These are phyloP conservation scores for Ceratothoa steindachneri DNA, from an alignment of 2,888 invertebrate genomes.

Conservation along the genomic window DNA sequence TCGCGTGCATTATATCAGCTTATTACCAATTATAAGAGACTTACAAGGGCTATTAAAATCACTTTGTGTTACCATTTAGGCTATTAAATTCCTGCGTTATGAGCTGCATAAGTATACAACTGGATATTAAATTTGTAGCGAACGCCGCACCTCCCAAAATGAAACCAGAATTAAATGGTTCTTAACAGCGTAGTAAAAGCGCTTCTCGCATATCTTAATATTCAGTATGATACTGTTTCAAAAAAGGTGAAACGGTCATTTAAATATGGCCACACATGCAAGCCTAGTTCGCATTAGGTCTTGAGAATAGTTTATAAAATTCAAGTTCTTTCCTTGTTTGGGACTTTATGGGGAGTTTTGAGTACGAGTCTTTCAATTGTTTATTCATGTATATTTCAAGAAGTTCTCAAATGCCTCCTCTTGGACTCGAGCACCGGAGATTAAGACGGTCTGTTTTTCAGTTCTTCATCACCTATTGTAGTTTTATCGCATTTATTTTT, in stretches of 20 bases:
- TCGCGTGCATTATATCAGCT: constrained; percentile 6
- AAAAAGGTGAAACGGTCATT: background rate
- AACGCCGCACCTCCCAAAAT: background rate
- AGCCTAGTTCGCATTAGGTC: too few species aligned
- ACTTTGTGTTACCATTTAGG: constrained; percentile 10
- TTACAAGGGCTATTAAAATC: constrained; percentile 8
- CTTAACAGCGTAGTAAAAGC: background rate
- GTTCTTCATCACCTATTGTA: too few species aligned
- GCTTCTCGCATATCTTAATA: background rate
- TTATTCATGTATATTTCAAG: too few species aligned
- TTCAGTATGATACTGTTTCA: background rate
- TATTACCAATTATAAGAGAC: constrained; percentile 15
- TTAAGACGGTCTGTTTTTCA: too few species aligned
- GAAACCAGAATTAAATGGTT: background rate
- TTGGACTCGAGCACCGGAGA: too few species aligned
- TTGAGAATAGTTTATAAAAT: too few species aligned
- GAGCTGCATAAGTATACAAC: background rate
- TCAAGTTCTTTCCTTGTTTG: too few species aligned
- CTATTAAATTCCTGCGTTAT: constrained; percentile 6
- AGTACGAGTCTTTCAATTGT: too few species aligned
- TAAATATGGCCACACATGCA: too few species aligned
- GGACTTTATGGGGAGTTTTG: too few species aligned
- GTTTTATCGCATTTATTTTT: too few species aligned
- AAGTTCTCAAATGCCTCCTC: too few species aligned
- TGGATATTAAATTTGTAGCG: background rate